Evolutionary conservation across 2,797 vertebrate species (phyloP).

Genomic region (Urosaurus nigricauda): DNA sequence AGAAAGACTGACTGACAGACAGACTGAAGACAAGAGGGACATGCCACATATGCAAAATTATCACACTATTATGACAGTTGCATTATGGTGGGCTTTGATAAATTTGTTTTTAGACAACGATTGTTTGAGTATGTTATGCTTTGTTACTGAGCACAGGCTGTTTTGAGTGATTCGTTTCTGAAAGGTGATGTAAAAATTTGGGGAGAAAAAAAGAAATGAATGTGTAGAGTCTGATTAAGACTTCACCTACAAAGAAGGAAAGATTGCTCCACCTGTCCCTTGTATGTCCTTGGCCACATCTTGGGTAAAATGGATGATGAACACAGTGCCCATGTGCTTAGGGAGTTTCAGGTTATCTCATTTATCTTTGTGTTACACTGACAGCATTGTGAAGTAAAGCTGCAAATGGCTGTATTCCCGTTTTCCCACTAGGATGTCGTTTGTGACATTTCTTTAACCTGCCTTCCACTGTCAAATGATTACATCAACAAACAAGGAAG

Average conservation of each 20-base stretch:
- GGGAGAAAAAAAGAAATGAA: not conserved
- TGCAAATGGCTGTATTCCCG: slow-evolving; percentile 34
- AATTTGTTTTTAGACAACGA: not conserved
- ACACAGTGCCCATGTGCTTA: not conserved
- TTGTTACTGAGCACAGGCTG: not conserved
- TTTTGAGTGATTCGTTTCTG: not conserved
- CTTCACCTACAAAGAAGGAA: not conserved
- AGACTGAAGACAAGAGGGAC: not conserved
- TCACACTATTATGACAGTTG: not conserved
- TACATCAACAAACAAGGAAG: slow-evolving; percentile 34
- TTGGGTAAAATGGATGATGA: not conserved
- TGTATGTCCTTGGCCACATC: not conserved
- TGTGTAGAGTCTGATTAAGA: not conserved
- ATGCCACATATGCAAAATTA: not conserved
- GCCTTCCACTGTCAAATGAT: not conserved
- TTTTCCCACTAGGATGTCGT: slow-evolving; percentile 24
- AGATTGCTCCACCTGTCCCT: not conserved
- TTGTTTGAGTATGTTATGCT: not conserved
- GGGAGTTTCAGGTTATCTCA: slow-evolving; percentile 23
- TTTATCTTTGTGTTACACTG: not conserved
- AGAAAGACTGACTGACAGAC: not conserved
- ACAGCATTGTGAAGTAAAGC: not conserved
- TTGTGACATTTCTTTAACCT: slow-evolving; percentile 9
- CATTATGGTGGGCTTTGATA: not conserved
- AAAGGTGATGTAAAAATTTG: not conserved